Evolutionary conservation across 2,797 vertebrate species (phyloP).

Genomic region (Threskiornis aethiopicus): DNA sequence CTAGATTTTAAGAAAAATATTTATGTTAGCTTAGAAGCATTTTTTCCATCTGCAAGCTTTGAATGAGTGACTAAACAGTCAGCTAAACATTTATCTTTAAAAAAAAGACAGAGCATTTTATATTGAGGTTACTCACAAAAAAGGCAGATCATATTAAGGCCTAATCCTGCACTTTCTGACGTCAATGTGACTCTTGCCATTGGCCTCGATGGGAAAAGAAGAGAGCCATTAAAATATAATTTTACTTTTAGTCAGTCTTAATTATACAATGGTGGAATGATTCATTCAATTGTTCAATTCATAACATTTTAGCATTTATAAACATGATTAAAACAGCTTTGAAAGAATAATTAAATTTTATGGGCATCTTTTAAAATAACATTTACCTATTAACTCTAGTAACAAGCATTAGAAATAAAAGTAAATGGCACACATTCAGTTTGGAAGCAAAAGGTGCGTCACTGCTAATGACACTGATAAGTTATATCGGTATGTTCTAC

Average conservation of each 20-base stretch:
- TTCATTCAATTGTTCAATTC: constrained; percentile 60
- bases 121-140: neutral
- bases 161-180: constrained; percentile 51
- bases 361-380: constrained; percentile 28
- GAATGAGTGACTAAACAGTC: neutral
- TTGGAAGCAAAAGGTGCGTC: neutral
- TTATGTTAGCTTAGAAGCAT: neutral
- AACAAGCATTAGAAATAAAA: constrained; percentile 38
- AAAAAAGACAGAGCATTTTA: neutral
- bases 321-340: constrained; percentile 52
- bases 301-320: constrained; percentile 58
- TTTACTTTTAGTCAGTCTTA: constrained; percentile 63
- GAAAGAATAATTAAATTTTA: constrained; percentile 56
- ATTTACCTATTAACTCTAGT: constrained; percentile 42
- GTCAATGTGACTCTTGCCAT: constrained; percentile 46
- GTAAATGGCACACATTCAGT: neutral
- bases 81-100: neutral
- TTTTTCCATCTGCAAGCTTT: neutral
- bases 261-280: constrained; percentile 54
- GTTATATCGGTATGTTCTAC: neutral
- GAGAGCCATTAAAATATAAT: constrained; percentile 56
- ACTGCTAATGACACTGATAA: neutral
- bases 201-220: neutral
- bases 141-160: constrained; percentile 28
- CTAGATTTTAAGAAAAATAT: neutral